phyloP scores from a whole-genome alignment of 1,140 invertebrate genomes.

The Zeugodacus cucurbitae region DNA sequence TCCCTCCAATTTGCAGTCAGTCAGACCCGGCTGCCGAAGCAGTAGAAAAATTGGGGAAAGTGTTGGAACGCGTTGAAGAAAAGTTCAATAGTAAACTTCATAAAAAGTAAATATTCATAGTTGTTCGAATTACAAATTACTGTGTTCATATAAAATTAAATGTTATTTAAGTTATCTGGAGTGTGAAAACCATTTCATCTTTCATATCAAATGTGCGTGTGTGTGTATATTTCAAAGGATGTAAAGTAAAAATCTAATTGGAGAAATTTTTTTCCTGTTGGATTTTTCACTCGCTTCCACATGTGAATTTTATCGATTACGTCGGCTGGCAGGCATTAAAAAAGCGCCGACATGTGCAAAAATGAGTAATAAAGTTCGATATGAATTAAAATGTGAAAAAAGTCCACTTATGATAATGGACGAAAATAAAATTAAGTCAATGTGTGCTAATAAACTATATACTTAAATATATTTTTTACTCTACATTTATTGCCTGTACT shows the following conservation, averaged over 20 bases:
- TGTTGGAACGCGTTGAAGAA: conserved; percentile 27
- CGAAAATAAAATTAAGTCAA: not conserved
- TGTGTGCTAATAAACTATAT: not conserved
- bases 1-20: conserved; percentile 7
- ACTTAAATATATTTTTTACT: not conserved
- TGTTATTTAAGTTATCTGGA: not conserved
- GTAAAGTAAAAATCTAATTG: not conserved
- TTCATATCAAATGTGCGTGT: not conserved
- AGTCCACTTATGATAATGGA: not conserved
- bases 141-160: not conserved
- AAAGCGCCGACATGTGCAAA: conserved; percentile 15
- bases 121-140: not conserved
- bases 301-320: conserved; percentile 28
- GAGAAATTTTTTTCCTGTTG: not conserved
- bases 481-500: not conserved
- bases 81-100: conserved; percentile 1
- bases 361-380: not conserved
- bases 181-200: not conserved
- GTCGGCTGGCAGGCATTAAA: not conserved
- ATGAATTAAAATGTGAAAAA: not conserved
- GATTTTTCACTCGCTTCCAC: not conserved
- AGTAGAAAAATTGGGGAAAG: conserved; percentile 27
- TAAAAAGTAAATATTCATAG: conserved; percentile 22
- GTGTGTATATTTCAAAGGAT: not conserved
- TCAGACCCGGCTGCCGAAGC: conserved; percentile 13